Conservation (phyloP, 2,888 invertebrate genomes). For the Nymphalis urticae region DNA sequence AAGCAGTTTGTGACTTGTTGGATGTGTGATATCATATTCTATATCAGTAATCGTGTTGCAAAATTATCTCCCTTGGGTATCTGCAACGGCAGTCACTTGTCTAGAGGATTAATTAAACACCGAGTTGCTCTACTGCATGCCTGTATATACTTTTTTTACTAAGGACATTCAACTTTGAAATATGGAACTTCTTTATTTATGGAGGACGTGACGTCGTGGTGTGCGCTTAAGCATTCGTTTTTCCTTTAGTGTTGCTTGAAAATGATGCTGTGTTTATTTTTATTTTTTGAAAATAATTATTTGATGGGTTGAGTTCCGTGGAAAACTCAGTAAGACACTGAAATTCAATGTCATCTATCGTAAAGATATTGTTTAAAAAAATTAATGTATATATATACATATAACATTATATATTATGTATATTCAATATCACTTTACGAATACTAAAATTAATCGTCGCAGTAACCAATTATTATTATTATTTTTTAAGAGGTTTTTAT, state of each 20-base stretch:
- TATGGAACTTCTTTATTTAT: background rate
- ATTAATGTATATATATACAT: too few relatives aligned
- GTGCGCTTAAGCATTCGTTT: background rate
- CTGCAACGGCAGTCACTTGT: background rate
- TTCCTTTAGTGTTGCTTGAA: background rate
- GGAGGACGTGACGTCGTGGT: background rate
- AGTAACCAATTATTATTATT: too few relatives aligned
- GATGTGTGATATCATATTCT: constrained; percentile 15
- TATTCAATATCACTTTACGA: too few relatives aligned
- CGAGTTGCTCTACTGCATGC: constrained; percentile 2
- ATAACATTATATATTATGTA: too few relatives aligned
- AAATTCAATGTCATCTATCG: too few relatives aligned
- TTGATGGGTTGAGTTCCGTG: too few relatives aligned
- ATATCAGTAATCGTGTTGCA: constrained; percentile 17
- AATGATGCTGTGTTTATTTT: background rate
- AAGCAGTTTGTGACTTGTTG: background rate
- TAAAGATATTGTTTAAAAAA: too few relatives aligned
- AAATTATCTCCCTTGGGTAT: constrained; percentile 22
- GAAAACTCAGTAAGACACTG: too few relatives aligned
- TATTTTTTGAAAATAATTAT: background rate
- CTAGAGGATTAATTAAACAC: constrained; percentile 20
- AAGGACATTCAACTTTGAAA: background rate
- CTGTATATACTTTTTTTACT: background rate
- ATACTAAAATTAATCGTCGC: too few relatives aligned
- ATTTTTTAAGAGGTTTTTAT: too few relatives aligned